Evolutionary conservation across 2,113 vertebrate species (phyloP).

Genomic region (Panthera leo): DNA sequence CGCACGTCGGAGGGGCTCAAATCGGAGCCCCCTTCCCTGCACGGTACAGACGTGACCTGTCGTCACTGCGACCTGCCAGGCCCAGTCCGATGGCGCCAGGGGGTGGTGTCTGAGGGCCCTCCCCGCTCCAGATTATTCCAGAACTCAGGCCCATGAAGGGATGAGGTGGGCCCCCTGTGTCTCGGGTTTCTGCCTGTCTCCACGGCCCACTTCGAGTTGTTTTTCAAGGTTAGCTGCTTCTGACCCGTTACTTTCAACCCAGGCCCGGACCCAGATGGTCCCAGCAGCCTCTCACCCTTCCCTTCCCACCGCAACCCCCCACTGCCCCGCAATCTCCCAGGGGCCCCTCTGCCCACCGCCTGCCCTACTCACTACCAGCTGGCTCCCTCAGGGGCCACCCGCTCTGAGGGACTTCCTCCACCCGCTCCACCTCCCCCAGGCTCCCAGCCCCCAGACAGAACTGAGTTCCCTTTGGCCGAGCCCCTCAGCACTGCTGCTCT

Average conservation of each 20-base stretch:
- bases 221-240: not conserved
- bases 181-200: not conserved
- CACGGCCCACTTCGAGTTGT: not conserved
- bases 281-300: not conserved
- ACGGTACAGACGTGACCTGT: accelerated
- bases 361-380: too few relatives aligned
- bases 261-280: too few relatives aligned
- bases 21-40: not conserved
- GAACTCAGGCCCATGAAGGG: not conserved
- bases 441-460: not conserved
- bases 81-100: not conserved
- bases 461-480: not conserved
- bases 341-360: not conserved
- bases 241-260: not conserved
- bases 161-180: not conserved
- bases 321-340: too few relatives aligned
- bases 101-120: not conserved
- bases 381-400: not conserved
- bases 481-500: not conserved
- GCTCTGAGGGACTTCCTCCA: not conserved
- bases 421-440: not conserved
- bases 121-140: not conserved
- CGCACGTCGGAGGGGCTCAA: not conserved
- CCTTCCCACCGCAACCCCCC: not conserved
- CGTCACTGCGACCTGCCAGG: not conserved